A percentile compares a stretch with the other conserved stretches of the same genome.
Evolutionary conservation across 2,113 vertebrate genomes (phyloP).

Genomic region (Cyphomyrus discorhynchus): DNA sequence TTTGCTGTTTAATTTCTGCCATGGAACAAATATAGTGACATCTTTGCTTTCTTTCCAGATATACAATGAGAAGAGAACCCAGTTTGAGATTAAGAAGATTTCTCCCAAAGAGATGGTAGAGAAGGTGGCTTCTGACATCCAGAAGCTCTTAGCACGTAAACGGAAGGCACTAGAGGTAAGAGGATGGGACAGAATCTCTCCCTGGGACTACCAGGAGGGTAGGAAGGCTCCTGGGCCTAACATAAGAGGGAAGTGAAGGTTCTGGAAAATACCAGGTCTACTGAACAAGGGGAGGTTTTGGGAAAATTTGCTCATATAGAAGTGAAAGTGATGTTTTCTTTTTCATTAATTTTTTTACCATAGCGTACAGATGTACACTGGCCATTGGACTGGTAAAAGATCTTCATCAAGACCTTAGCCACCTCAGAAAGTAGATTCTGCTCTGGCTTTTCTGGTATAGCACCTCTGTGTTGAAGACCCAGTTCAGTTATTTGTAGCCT

Average conservation of each 20-base stretch:
- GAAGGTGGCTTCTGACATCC: slow-evolving; percentile 87
- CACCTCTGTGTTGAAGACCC: neutral
- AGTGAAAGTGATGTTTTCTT: neutral
- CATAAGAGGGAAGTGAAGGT: neutral
- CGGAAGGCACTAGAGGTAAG: slow-evolving; percentile 93
- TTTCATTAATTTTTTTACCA: neutral
- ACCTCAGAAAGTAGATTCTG: neutral
- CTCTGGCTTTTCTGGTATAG: neutral
- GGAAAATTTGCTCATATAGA: neutral
- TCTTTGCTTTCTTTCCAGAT: slow-evolving; percentile 68
- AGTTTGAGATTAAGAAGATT: slow-evolving; percentile 90
- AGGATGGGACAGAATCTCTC: neutral
- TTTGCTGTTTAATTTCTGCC: neutral
- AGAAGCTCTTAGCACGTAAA: slow-evolving; percentile 88
- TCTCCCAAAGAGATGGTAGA: slow-evolving; percentile 88
- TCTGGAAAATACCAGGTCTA: neutral
- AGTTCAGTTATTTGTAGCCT: neutral
- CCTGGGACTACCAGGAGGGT: neutral
- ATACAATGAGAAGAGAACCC: slow-evolving; percentile 88
- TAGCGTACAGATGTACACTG: neutral
- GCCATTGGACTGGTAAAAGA: neutral
- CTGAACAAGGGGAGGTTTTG: neutral
- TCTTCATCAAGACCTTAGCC: neutral
- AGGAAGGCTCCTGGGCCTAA: neutral
- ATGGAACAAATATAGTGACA: neutral